A percentile compares a stretch with the other conserved stretches of the same genome.
phyloP scores from a whole-genome alignment of 2,888 invertebrate species.

The Zonitis immaculata region DNA sequence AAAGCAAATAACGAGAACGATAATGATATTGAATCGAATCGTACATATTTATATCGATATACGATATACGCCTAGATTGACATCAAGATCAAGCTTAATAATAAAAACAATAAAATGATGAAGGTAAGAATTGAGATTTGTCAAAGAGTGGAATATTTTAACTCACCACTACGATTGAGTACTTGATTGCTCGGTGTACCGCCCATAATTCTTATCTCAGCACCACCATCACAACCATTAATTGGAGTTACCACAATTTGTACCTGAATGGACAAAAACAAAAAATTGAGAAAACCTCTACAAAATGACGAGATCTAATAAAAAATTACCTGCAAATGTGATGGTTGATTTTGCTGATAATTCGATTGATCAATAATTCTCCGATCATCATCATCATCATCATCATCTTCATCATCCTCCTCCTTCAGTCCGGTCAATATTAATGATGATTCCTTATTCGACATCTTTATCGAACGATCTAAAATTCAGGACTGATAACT shows the following conservation, averaged over 20 bases:
- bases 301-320: too few relatives aligned
- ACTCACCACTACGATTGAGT: background rate
- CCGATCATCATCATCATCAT: too few relatives aligned
- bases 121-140: too few relatives aligned
- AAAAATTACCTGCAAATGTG: constrained; percentile 3
- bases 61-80: too few relatives aligned
- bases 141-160: too few relatives aligned
- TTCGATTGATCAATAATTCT: background rate
- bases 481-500: too few relatives aligned
- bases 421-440: constrained; percentile 21
- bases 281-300: background rate
- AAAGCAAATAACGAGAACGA: too few relatives aligned
- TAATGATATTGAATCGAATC: too few relatives aligned
- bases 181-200: constrained; percentile 29
- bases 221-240: constrained; percentile 34
- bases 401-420: constrained; percentile 20
- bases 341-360: background rate
- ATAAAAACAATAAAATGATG: too few relatives aligned
- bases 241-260: constrained; percentile 40
- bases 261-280: constrained; percentile 27
- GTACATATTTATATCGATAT: too few relatives aligned
- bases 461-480: background rate
- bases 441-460: constrained; percentile 8
- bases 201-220: constrained; percentile 41
- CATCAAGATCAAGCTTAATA: too few relatives aligned